Conservation (phyloP, 2,888 invertebrate genomes). For the Tachina fera region DNA sequence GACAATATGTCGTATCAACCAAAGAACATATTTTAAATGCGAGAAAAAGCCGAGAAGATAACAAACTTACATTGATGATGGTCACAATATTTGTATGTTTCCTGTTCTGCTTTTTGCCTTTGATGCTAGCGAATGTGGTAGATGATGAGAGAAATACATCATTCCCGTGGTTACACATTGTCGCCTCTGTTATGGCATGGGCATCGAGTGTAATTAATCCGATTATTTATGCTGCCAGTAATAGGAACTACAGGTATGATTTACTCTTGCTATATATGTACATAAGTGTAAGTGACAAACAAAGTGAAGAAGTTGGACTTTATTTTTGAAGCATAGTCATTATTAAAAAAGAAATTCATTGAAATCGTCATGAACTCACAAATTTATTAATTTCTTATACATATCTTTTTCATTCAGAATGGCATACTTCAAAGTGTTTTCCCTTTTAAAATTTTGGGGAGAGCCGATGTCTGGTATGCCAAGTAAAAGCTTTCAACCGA, state of each 20-base stretch:
- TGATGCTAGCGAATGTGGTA: constrained; percentile 94
- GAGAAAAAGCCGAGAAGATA: constrained; percentile 86
- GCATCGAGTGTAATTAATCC: constrained; percentile 95
- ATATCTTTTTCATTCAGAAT: constrained; percentile 75
- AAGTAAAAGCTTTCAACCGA: constrained; percentile 81
- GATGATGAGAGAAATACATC: constrained; percentile 88
- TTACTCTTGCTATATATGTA: not conserved
- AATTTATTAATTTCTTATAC: not conserved
- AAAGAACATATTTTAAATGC: constrained; percentile 75
- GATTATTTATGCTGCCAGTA: constrained; percentile 94
- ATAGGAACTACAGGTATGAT: constrained; percentile 88
- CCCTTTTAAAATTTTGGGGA: constrained; percentile 82
- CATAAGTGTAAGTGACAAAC: too few relatives aligned
- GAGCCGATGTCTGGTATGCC: constrained; percentile 81
- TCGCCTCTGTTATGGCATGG: constrained; percentile 94
- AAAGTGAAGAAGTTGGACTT: too few relatives aligned
- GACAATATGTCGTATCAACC: constrained; percentile 78
- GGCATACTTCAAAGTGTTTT: constrained; percentile 81
- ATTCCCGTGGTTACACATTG: constrained; percentile 90
- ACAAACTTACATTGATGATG: constrained; percentile 93
- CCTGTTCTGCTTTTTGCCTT: constrained; percentile 92
- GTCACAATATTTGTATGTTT: constrained; percentile 94
- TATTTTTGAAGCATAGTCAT: too few relatives aligned
- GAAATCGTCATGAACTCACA: too few relatives aligned
- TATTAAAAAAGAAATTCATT: not conserved